Percentiles rank a stretch among this genome's conserved stretches.
These are phyloP conservation scores for Xiphophorus hellerii DNA, from an alignment of 2,113 vertebrate genomes.

Conservation along the genomic window DNA sequence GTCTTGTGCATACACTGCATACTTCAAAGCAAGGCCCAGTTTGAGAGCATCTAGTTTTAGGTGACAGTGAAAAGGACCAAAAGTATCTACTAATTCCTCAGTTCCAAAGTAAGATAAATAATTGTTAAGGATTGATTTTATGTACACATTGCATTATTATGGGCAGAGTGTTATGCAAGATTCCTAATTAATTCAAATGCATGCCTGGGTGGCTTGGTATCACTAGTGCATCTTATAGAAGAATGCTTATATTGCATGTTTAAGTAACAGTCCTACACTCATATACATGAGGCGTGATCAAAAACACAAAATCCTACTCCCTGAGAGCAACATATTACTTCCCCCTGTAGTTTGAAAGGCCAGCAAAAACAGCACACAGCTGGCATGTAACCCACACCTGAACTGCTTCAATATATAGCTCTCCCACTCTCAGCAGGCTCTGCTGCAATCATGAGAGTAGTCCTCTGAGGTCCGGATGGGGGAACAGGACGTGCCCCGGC, in stretches of 20 bases:
- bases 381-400: constrained; percentile 57
- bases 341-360: constrained; percentile 44
- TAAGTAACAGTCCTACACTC: not conserved
- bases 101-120: not conserved
- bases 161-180: too few relatives aligned
- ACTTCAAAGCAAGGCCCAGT: too few relatives aligned
- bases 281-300: constrained; percentile 17
- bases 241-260: not conserved
- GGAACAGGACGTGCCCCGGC: constrained; percentile 66
- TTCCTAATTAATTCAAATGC: too few relatives aligned
- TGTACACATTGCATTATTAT: too few relatives aligned
- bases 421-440: constrained; percentile 20
- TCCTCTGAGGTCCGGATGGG: constrained; percentile 57
- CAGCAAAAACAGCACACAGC: constrained; percentile 52
- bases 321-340: constrained; percentile 45
- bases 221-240: not conserved
- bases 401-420: constrained; percentile 23
- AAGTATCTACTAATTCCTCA: not conserved
- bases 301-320: constrained; percentile 29
- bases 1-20: too few relatives aligned
- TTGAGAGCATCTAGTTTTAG: not conserved
- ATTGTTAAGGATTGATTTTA: not conserved
- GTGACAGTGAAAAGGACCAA: not conserved
- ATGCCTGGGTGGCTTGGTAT: too few relatives aligned
- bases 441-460: constrained; percentile 32